Percentiles rank a stretch among this genome's conserved stretches.
Conservation (phyloP, 1,140 invertebrate genomes). For the Mamestra configurata region DNA sequence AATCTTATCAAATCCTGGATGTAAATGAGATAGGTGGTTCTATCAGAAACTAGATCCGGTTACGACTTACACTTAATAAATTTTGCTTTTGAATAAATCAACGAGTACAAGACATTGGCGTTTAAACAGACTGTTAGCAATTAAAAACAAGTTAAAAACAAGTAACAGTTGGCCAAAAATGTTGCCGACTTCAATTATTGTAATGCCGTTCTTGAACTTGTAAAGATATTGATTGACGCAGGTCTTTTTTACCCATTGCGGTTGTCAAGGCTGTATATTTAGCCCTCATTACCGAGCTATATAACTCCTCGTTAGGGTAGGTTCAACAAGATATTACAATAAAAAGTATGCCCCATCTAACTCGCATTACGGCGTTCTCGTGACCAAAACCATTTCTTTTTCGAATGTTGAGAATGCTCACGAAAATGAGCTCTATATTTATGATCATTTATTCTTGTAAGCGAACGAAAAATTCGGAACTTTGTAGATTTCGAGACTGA, state of each 20-base stretch:
- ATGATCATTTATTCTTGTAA: slow-evolving; percentile 66
- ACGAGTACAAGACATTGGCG: no score
- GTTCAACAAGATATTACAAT: slow-evolving; percentile 77
- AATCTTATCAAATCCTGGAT: no score
- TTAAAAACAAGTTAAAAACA: no score
- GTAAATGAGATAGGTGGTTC: no score
- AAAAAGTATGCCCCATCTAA: slow-evolving; percentile 75
- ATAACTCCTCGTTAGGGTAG: slow-evolving; percentile 73
- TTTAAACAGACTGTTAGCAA: no score
- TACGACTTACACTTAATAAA: no score
- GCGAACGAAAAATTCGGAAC: slow-evolving; percentile 63
- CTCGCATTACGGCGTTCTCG: slow-evolving; percentile 76
- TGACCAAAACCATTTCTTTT: slow-evolving; percentile 80
- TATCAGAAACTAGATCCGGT: no score
- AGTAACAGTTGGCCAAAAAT: not conserved
- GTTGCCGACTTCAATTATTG: slow-evolving; percentile 10
- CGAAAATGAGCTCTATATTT: slow-evolving; percentile 81
- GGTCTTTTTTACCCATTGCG: slow-evolving; percentile 57
- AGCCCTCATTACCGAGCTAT: slow-evolving; percentile 65
- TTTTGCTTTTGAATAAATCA: no score
- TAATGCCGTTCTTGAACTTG: slow-evolving; percentile 71
- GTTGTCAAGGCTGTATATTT: slow-evolving; percentile 72
- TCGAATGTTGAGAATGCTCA: slow-evolving; percentile 75
- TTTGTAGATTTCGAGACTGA: slow-evolving; percentile 61
- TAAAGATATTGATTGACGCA: slow-evolving; percentile 59